Evolutionary conservation across 2,113 vertebrate species (phyloP).

Genomic region (Emydocephalus ijimae): DNA sequence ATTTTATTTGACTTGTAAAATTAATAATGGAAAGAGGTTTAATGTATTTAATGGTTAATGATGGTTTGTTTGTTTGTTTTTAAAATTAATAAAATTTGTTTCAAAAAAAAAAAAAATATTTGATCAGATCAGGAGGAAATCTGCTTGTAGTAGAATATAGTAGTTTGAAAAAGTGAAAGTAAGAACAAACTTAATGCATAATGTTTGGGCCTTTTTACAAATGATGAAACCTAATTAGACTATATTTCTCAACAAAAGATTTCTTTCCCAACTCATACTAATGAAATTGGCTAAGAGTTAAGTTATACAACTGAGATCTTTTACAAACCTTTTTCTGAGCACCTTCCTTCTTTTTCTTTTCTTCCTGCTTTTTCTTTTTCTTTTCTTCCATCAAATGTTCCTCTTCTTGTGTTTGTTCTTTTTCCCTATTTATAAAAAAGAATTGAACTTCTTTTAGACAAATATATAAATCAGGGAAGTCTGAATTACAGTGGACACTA

Average conservation of each 20-base stretch:
- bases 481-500: background rate
- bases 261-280: background rate
- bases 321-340: slow-evolving; percentile 90
- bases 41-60: too few species aligned
- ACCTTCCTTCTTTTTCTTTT: slow-evolving; percentile 95
- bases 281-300: background rate
- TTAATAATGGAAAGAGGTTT: too few species aligned
- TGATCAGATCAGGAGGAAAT: background rate
- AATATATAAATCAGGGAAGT: background rate
- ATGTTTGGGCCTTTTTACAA: background rate
- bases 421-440: slow-evolving; percentile 75
- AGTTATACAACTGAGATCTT: background rate
- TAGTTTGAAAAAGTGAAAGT: background rate
- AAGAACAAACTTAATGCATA: background rate
- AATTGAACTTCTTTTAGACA: slow-evolving; percentile 36
- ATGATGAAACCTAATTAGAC: background rate
- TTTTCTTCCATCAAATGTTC: slow-evolving; percentile 99
- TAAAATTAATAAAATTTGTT: too few species aligned
- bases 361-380: slow-evolving; percentile 98
- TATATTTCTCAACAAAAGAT: background rate
- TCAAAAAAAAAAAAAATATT: background rate
- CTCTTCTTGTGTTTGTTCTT: slow-evolving; percentile 88
- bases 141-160: background rate
- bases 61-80: too few species aligned
- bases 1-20: too few species aligned